A percentile compares a stretch with the other conserved stretches of the same genome.
Conservation (phyloP, 2,113 vertebrate genomes). For the Bolborhynchus lineola region DNA sequence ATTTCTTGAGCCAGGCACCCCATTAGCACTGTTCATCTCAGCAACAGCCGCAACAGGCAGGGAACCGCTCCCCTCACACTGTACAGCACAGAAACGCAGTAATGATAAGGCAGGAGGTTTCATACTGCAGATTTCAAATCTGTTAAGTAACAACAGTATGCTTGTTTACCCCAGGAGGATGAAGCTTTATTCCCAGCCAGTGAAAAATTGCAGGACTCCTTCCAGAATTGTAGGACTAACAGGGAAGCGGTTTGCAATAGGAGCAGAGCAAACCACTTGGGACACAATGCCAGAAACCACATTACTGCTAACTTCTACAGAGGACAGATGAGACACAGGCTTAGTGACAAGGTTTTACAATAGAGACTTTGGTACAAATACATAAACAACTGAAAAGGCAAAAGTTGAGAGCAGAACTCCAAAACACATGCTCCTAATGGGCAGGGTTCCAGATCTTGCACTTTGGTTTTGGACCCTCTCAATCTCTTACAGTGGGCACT, state of each 20-base stretch:
- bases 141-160: not conserved
- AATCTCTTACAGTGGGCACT: not conserved
- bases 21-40: not conserved
- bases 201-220: constrained; percentile 4
- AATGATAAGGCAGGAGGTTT: not conserved
- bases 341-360: not conserved
- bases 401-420: not conserved
- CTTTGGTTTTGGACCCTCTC: not conserved
- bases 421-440: not conserved
- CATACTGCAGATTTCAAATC: not conserved
- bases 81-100: not conserved
- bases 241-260: not conserved
- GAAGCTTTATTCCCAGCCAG: not conserved
- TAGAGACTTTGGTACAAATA: not conserved
- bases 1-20: constrained; percentile 9
- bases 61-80: not conserved
- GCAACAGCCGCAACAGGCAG: not conserved
- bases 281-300: not conserved
- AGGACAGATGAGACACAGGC: not conserved
- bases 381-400: not conserved
- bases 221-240: not conserved
- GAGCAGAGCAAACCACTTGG: not conserved
- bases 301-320: not conserved
- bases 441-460: not conserved
- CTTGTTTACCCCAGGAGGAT: not conserved